A percentile compares a stretch with the other conserved stretches of the same genome.
These are phyloP conservation scores for Papilio elwesi DNA, from an alignment of 2,888 invertebrate genomes.

Conservation along the genomic window DNA sequence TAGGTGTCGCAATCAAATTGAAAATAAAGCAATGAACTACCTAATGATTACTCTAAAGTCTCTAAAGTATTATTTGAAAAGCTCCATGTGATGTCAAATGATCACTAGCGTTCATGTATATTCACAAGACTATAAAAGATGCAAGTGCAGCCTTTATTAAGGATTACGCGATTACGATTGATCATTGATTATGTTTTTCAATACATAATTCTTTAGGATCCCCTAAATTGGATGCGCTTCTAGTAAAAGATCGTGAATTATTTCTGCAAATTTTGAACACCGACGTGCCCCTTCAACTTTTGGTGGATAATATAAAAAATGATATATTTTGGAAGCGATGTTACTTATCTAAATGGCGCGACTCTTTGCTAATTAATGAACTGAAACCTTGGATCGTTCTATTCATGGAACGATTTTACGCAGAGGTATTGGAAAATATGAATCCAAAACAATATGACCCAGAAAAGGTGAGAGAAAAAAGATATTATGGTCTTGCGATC, in stretches of 20 bases:
- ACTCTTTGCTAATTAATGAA: conserved; percentile 57
- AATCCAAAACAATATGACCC: conserved; percentile 79
- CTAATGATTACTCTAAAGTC: too few relatives aligned
- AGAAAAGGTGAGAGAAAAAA: conserved; percentile 66
- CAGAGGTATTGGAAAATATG: conserved; percentile 76
- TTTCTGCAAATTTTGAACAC: conserved; percentile 73
- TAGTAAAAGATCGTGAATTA: conserved; percentile 71
- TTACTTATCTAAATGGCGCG: conserved; percentile 68
- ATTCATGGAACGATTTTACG: conserved; percentile 76
- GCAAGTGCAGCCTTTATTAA: too few relatives aligned
- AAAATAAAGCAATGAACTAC: too few relatives aligned
- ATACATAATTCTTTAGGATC: conserved; percentile 54
- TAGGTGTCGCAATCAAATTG: too few relatives aligned
- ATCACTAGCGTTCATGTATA: too few relatives aligned
- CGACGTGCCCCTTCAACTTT: conserved; percentile 69
- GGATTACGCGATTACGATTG: background rate
- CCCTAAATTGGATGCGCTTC: conserved; percentile 67
- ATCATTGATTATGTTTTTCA: background rate
- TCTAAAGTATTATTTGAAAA: too few relatives aligned
- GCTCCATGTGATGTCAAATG: too few relatives aligned
- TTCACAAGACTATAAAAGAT: too few relatives aligned
- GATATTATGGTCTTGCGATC: background rate
- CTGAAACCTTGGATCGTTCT: conserved; percentile 73
- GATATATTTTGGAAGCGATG: conserved; percentile 80
- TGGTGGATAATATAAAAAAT: conserved; percentile 76